Evolutionary conservation across 2,113 vertebrate genomes (phyloP).

Genomic region (Ceyx margarethae): DNA sequence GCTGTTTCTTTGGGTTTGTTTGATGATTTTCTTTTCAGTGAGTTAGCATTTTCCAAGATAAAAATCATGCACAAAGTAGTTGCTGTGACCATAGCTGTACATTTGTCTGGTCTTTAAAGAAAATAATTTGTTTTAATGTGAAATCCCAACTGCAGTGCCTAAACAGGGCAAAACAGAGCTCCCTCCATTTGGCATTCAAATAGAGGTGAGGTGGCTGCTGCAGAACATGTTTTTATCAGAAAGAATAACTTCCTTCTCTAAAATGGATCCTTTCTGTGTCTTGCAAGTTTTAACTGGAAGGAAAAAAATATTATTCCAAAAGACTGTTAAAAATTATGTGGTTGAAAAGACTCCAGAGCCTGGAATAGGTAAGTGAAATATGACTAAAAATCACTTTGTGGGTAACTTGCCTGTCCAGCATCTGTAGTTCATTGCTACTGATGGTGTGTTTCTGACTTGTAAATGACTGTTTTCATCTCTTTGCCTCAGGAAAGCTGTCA

Average conservation of each 20-base stretch:
- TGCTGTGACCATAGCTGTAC: not conserved
- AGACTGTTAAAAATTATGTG: not conserved
- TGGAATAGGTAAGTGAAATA: accelerated
- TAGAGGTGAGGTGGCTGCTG: not conserved
- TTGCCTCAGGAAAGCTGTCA: too few relatives aligned
- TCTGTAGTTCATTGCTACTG: not conserved
- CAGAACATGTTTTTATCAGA: not conserved
- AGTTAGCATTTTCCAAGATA: not conserved
- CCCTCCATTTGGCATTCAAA: too few relatives aligned
- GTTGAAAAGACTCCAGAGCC: not conserved
- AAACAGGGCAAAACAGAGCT: not conserved
- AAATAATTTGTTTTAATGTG: not conserved
- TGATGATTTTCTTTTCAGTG: not conserved
- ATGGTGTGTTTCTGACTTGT: too few relatives aligned
- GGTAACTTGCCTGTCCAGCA: not conserved
- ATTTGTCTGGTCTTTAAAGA: not conserved
- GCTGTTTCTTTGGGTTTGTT: too few relatives aligned
- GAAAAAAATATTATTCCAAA: not conserved
- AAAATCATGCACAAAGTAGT: not conserved
- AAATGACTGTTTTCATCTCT: too few relatives aligned
- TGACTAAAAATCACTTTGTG: not conserved
- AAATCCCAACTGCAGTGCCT: not conserved
- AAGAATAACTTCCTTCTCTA: not conserved
- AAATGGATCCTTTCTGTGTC: not conserved
- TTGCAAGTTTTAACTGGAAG: not conserved